Conservation (phyloP, 92 coral and sea anemone genomes). For the Diadumene lineata region DNA sequence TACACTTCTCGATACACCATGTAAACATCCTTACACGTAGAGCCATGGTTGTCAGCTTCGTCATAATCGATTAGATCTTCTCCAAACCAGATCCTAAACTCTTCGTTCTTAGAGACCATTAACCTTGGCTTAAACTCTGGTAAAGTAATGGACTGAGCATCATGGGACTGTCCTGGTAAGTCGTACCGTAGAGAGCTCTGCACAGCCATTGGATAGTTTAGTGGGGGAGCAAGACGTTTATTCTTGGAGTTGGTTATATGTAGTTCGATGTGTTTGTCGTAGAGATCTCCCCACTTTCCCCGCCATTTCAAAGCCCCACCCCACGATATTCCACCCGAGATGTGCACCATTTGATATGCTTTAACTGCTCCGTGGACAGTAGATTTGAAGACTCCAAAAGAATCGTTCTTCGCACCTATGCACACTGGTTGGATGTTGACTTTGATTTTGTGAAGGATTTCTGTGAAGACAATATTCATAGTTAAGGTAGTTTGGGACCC, state of each 20-base stretch:
- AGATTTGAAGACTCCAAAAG: not conserved
- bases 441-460: not conserved
- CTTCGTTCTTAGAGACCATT: not conserved
- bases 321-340: slow-evolving; percentile 4
- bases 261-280: not conserved
- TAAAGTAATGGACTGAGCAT: not conserved
- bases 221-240: not conserved
- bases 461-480: too few species aligned
- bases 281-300: slow-evolving; percentile 6
- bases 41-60: not conserved
- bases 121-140: slow-evolving; percentile 10
- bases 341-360: not conserved
- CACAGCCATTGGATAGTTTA: not conserved
- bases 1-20: slow-evolving; percentile 1
- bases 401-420: slow-evolving; percentile 1
- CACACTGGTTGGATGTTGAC: slow-evolving; percentile 2
- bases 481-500: too few species aligned
- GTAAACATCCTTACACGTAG: not conserved
- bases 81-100: slow-evolving; percentile 11
- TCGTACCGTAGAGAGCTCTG: not conserved
- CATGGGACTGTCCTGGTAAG: not conserved
- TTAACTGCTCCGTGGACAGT: slow-evolving; percentile 4
- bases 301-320: not conserved
- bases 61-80: not conserved
- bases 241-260: slow-evolving; percentile 6